Conservation (phyloP, 2,888 invertebrate genomes). For the Eupelmus urozonus region DNA sequence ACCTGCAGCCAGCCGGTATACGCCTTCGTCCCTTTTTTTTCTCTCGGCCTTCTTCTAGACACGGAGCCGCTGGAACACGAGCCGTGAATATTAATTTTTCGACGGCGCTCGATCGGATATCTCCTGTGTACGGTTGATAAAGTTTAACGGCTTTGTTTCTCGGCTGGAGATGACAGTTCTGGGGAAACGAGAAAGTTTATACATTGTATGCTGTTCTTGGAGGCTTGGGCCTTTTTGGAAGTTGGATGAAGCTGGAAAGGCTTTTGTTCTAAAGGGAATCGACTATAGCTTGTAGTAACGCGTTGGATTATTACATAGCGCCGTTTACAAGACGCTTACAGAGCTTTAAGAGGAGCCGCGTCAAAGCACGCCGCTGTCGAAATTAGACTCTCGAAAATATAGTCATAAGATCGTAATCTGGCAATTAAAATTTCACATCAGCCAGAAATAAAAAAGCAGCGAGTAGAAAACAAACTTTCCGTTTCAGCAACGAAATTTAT, state of each 20-base stretch:
- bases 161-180: not conserved
- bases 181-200: not conserved
- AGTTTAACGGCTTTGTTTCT: constrained; percentile 41
- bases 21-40: not conserved
- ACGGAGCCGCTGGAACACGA: not conserved
- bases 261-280: too few species aligned
- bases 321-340: too few species aligned
- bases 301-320: too few species aligned
- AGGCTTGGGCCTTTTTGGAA: too few species aligned
- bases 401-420: constrained; percentile 6
- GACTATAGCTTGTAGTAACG: too few species aligned
- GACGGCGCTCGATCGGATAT: not conserved
- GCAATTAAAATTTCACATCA: constrained; percentile 17
- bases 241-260: too few species aligned
- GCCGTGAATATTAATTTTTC: constrained; percentile 46
- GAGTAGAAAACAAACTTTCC: not conserved
- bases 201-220: too few species aligned
- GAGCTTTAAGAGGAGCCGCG: too few species aligned
- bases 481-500: not conserved
- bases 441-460: too few species aligned
- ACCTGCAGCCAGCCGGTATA: constrained; percentile 1
- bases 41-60: not conserved
- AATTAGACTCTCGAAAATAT: not conserved
- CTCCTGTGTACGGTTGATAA: constrained; percentile 20
- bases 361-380: too few species aligned